Evolutionary conservation across 2,113 vertebrate species (phyloP).

Genomic region (Gyps fulvus): DNA sequence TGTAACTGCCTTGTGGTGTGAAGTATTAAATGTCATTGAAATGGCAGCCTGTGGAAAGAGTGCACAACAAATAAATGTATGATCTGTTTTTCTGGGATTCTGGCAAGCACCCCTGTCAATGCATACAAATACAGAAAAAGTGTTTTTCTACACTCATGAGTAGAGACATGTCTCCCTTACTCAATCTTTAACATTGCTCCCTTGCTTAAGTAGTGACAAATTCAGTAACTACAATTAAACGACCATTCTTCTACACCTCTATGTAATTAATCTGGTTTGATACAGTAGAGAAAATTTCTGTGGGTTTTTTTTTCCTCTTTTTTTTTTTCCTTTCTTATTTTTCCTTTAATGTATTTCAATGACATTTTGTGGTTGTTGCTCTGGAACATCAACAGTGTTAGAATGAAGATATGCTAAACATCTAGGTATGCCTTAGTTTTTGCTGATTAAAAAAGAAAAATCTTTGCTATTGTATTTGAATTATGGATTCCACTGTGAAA

Average conservation of each 20-base stretch:
- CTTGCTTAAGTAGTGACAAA: background rate
- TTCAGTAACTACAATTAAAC: background rate
- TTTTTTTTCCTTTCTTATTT: background rate
- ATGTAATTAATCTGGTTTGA: background rate
- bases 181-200: background rate
- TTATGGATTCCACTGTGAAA: background rate
- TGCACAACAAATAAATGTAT: background rate
- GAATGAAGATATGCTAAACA: background rate
- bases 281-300: background rate
- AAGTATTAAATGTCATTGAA: slow-evolving; percentile 14
- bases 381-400: background rate
- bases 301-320: background rate
- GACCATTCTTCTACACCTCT: background rate
- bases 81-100: background rate
- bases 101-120: background rate
- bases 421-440: background rate
- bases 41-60: background rate
- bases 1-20: background rate
- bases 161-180: background rate
- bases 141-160: background rate
- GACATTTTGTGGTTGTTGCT: background rate
- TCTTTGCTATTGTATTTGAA: background rate
- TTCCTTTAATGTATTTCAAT: background rate
- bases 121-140: background rate
- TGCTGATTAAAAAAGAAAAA: background rate